Conservation (phyloP, 2,113 vertebrate species). For the Notarius lentiginosus region DNA sequence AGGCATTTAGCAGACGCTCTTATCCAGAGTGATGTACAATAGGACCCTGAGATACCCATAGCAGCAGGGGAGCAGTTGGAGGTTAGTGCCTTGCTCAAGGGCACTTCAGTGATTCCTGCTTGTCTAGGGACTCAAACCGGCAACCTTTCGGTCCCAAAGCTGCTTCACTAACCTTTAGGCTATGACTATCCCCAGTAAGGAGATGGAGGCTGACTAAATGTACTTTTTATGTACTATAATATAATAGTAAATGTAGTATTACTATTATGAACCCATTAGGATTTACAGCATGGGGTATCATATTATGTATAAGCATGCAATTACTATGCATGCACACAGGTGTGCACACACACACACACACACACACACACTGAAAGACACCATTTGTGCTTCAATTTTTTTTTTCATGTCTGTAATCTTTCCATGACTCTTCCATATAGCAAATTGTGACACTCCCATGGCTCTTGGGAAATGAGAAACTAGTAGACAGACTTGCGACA, state of each 20-base stretch:
- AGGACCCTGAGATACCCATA: too few relatives aligned
- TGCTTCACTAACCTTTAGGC: too few relatives aligned
- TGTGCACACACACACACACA: not conserved
- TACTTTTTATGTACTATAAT: not conserved
- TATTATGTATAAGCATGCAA: not conserved
- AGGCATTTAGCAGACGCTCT: too few relatives aligned
- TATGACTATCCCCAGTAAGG: too few relatives aligned
- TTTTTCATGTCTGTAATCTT: not conserved
- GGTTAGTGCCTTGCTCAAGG: too few relatives aligned
- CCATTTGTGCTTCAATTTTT: not conserved
- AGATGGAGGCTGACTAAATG: not conserved
- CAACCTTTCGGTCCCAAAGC: too few relatives aligned
- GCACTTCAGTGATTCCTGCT: too few relatives aligned
- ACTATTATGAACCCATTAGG: not conserved
- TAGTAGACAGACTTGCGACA: too few relatives aligned
- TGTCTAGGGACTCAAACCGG: too few relatives aligned
- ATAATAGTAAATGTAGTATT: not conserved
- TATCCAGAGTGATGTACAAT: too few relatives aligned
- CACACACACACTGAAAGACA: not conserved
- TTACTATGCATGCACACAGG: not conserved
- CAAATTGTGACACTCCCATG: not conserved
- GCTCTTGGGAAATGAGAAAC: too few relatives aligned
- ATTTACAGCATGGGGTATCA: not conserved
- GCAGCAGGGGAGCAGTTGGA: too few relatives aligned
- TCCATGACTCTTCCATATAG: not conserved